These are phyloP conservation scores for Cosmia pyralina DNA, from an alignment of 2,888 invertebrate species.

Conservation along the genomic window DNA sequence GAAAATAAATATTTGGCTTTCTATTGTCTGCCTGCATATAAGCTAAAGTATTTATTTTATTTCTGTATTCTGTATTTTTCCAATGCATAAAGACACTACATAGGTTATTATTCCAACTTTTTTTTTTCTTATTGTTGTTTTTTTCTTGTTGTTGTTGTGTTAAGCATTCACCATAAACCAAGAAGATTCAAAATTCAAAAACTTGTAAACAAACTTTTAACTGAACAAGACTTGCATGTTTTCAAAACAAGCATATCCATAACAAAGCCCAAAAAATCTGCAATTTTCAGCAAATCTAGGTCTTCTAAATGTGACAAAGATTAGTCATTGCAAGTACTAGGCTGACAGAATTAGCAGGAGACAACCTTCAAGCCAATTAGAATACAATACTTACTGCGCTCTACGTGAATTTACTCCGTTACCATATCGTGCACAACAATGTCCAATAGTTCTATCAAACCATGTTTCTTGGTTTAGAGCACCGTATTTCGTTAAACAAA, in stretches of 20 bases:
- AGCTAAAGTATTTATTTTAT: background rate
- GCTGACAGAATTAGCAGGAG: conserved; percentile 36
- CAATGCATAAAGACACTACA: background rate
- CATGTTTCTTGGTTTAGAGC: conserved; percentile 30
- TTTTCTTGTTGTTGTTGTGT: too few relatives aligned
- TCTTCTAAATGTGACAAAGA: conserved; percentile 9
- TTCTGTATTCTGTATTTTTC: background rate
- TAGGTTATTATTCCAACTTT: background rate
- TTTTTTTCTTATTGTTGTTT: too few relatives aligned
- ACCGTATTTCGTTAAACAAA: conserved; percentile 41
- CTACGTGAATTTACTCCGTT: conserved; percentile 30
- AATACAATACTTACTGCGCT: conserved; percentile 65
- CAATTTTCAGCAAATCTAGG: background rate
- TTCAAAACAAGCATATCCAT: background rate
- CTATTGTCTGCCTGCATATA: background rate
- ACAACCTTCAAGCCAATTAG: conserved; percentile 67
- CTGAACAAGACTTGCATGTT: conserved; percentile 2
- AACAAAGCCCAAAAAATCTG: background rate
- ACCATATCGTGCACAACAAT: conserved; percentile 45
- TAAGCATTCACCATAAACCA: background rate
- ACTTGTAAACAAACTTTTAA: conserved; percentile 37
- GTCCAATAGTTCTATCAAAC: conserved; percentile 13
- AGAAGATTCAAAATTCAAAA: conserved; percentile 28
- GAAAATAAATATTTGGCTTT: background rate
- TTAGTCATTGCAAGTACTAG: conserved; percentile 34